Evolutionary conservation across 1,140 invertebrate species (phyloP).

Genomic region (Oncopeltus fasciatus): DNA sequence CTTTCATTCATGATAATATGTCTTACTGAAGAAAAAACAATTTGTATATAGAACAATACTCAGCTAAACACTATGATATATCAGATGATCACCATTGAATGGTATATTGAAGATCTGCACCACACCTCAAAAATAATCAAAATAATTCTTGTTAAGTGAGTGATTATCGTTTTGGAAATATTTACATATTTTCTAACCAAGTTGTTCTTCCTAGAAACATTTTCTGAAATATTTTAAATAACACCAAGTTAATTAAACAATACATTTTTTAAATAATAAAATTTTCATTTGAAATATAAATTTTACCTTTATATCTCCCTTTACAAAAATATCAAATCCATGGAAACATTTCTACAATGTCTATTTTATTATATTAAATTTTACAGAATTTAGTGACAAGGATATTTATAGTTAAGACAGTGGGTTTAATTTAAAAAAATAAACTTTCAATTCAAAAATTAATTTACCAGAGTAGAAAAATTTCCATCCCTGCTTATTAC

Average conservation of each 20-base stretch:
- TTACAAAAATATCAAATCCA: neutral
- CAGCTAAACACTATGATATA: neutral
- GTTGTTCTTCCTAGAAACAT: neutral
- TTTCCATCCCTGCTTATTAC: too few species aligned
- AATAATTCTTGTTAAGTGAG: neutral
- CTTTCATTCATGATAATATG: neutral
- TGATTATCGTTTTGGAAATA: neutral
- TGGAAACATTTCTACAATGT: neutral
- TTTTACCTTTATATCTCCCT: neutral
- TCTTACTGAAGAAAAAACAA: neutral
- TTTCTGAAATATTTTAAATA: constrained; percentile 2
- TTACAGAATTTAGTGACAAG: too few species aligned
- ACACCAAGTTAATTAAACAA: neutral
- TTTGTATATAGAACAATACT: neutral
- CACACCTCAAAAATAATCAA: neutral
- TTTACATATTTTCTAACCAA: neutral
- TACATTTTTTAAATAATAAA: neutral
- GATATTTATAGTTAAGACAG: too few species aligned
- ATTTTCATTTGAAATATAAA: neutral
- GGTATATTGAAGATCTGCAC: neutral
- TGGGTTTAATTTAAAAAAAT: too few species aligned
- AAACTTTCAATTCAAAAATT: too few species aligned
- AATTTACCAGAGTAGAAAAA: too few species aligned
- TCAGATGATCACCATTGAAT: too few species aligned
- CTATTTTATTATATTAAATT: too few species aligned